A percentile compares a stretch with the other conserved stretches of the same genome.
These are phyloP conservation scores for Chironomus tepperi DNA, from an alignment of 1,140 invertebrate species.

Conservation along the genomic window DNA sequence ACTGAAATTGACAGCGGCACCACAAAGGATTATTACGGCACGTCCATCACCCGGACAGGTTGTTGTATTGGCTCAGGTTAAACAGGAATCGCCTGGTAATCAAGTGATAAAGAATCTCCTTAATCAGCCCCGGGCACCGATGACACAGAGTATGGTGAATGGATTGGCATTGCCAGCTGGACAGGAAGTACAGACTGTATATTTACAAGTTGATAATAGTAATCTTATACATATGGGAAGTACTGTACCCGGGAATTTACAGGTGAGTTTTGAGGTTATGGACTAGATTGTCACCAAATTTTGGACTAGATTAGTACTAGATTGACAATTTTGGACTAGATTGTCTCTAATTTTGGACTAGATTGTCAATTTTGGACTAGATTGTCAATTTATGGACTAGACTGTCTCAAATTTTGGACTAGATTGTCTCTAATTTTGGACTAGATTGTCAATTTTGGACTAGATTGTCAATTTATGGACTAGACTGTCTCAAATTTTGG, in stretches of 20 bases:
- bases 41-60: background rate
- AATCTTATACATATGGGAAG: background rate
- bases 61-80: background rate
- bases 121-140: background rate
- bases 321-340: no score
- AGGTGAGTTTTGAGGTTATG: background rate
- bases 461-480: no score
- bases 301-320: background rate
- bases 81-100: background rate
- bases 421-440: no score
- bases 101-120: background rate
- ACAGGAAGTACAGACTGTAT: background rate
- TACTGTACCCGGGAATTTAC: background rate
- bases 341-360: no score
- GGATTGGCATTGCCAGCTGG: background rate
- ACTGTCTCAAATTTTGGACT: no score
- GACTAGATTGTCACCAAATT: background rate
- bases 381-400: no score
- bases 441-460: no score
- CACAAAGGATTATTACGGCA: conserved; percentile 28
- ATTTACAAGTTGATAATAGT: background rate
- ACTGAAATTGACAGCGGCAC: conserved; percentile 27
- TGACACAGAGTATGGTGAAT: conserved; percentile 11
- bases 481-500: no score
- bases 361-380: no score